A percentile compares a stretch with the other conserved stretches of the same genome.
Evolutionary conservation across 2,113 vertebrate species (phyloP).

Genomic region (Phaethon lepturus): DNA sequence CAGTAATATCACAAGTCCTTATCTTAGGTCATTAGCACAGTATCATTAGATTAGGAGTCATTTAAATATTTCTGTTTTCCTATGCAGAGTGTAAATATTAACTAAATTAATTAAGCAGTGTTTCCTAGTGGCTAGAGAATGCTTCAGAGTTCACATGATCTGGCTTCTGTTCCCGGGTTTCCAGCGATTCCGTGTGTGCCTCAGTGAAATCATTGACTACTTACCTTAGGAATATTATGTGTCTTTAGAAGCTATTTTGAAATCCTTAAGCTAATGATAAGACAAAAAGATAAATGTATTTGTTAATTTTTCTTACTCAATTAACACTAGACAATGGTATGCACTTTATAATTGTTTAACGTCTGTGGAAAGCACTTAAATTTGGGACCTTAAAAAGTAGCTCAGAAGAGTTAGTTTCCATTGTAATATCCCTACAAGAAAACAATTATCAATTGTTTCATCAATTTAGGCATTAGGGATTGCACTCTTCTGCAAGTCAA

Average conservation of each 20-base stretch:
- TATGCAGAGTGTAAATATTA: slow-evolving; percentile 21
- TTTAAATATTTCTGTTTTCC: slow-evolving; percentile 27
- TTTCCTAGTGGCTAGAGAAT: neutral
- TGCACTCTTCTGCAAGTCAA: neutral
- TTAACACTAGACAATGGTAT: neutral
- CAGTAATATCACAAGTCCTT: neutral
- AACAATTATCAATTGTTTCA: neutral
- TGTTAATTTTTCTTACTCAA: neutral
- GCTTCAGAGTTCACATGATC: neutral
- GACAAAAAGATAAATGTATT: neutral
- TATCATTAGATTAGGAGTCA: slow-evolving; percentile 4
- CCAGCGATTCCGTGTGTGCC: neutral
- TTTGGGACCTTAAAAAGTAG: neutral
- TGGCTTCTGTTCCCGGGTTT: neutral
- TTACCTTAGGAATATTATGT: neutral
- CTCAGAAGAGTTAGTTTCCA: neutral
- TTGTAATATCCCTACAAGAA: slow-evolving; percentile 18
- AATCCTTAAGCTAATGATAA: neutral
- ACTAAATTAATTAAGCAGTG: neutral
- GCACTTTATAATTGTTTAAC: neutral
- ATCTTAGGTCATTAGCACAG: neutral
- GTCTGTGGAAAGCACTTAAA: neutral
- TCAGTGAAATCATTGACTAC: neutral
- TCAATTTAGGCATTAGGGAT: neutral
- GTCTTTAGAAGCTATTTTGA: neutral